Evolutionary conservation across 2,888 invertebrate species (phyloP).

Genomic region (Drosophila colorata): DNA sequence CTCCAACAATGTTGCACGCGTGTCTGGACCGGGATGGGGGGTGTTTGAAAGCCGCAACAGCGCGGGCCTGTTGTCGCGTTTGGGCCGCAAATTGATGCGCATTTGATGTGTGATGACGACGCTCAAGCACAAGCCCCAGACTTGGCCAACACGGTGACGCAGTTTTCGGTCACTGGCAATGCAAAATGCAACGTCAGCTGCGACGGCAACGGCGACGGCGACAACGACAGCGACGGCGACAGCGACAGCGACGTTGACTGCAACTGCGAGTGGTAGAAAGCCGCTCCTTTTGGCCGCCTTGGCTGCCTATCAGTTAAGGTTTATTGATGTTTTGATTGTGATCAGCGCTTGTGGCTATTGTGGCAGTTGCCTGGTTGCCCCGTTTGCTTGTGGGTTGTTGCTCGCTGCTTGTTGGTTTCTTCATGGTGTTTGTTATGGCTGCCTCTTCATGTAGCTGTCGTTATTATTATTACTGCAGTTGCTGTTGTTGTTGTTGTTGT

Average conservation of each 20-base stretch:
- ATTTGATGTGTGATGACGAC: slow-evolving; percentile 73
- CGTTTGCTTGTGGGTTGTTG: slow-evolving; percentile 28
- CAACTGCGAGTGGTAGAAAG: slow-evolving; percentile 18
- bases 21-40: slow-evolving; percentile 40
- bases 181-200: slow-evolving; percentile 44
- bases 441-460: slow-evolving; percentile 53
- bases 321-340: slow-evolving; percentile 80
- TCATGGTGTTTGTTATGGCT: slow-evolving; percentile 71
- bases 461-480: slow-evolving; percentile 35
- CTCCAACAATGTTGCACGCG: slow-evolving; percentile 61
- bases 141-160: slow-evolving; percentile 41
- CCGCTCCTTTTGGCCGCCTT: slow-evolving; percentile 36
- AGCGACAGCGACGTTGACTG: neutral
- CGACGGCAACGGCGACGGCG: neutral
- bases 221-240: too few species aligned
- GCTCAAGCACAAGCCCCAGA: slow-evolving; percentile 25
- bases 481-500: slow-evolving; percentile 11
- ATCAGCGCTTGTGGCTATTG: slow-evolving; percentile 75
- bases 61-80: slow-evolving; percentile 63
- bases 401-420: slow-evolving; percentile 40
- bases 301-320: slow-evolving; percentile 75
- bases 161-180: slow-evolving; percentile 45
- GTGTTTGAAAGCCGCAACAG: slow-evolving; percentile 5
- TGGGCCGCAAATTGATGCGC: slow-evolving; percentile 70
- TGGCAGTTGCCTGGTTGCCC: slow-evolving; percentile 7